Base-by-base conservation (phyloP, 2,113 vertebrate genomes). In the Eleginops maclovinus region DNA sequence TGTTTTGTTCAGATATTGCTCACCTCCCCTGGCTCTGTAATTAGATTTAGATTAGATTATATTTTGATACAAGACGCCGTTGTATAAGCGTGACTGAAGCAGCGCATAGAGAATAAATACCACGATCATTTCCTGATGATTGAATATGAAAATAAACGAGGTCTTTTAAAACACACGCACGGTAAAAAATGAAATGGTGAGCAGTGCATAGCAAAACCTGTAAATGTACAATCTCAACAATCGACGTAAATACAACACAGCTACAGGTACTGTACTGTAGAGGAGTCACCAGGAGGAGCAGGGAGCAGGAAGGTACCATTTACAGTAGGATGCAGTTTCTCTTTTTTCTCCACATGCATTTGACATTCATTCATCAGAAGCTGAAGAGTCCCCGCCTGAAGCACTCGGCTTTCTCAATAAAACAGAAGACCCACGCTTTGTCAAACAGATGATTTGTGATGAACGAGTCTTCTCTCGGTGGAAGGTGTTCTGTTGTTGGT, bases 161-260 rank as follows among this genome's bases (percentile, higher is more conserved):
- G 75, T 31, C 7, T 31, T 31, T 31, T 31, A 31, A 31, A 31
- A 31, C 31, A 31, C 31, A 36, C 31, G 8, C 9, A 36, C 5
- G 31, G 31, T 36, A 36, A 36, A 36, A 36, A 36, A 36, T 36
- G 7, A 46, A 75, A 80, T 12, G 50, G 74, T 36, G 66, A 86
- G 84, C 78, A 64, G 82, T 90, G 91, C 89, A 90, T 91, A 92
- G 89, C 86, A 68, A 82, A 87, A 84, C 84, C 62, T 59, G 63
- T 75, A 6, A 75, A 82, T 85, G 69, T 87, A 85, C 81, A 81
- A 53, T 74, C 78, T 82, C 73, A 75, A 83, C 60, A 63, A 69
- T 87, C 28, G n/a, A 88, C 76, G 79, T 81, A 77, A 83, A 85
- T 56, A 90, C 83, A 70, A 79, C 77, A 88, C 75, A n/a, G n/a